Base-by-base conservation (phyloP, 1,140 invertebrate species). In the Macrosteles quadrilineatus region DNA sequence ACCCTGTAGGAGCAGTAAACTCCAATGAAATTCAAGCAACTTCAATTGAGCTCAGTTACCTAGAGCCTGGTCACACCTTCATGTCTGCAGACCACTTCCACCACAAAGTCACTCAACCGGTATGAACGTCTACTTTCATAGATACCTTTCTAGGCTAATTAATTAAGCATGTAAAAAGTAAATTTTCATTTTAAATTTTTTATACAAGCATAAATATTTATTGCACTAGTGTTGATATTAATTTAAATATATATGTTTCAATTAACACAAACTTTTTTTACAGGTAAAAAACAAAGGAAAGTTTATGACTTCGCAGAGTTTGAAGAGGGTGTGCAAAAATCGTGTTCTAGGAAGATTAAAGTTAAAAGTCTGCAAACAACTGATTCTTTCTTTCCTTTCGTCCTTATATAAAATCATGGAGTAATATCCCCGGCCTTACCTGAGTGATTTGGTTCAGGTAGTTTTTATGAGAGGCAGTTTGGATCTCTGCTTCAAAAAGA, bases 81-180 rank as follows among this genome's bases (percentile, higher is more conserved):
- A 77, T 77, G 75, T 75, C 74, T 47, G 76, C 77, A 14, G 76
- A 78, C 65, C 62, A 68, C 40, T 78, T 78, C 67, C 78, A 78
- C 55, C 76, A 78, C 45, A 71, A 74, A 62, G 74, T 79, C 11
- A 76, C 32, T 25, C 43, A 45, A 29, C 25, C 9, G 19, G 27
- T 65, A 32, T 31, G 31, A 12, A 2, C 19, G 19, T 21, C n/a
- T n/a, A n/a, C n/a, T 53, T n/a, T 53, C n/a, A 14, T 36, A 36
- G 32, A 36, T 6, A 6, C 14, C 32, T 36, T 36, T 6, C 32
- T 36, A 36, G 23, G n/a, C 23, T 53, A 53, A 4, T 53, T 9
- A 53, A n/a, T n/a, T n/a, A 36, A 14, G 4, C 32, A 53, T 25
- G n/a, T 53, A 53, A 53, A 4, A 53, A 53, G n/a, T 53, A 53